A percentile compares a stretch with the other conserved stretches of the same genome.
Conservation (phyloP, 2,113 vertebrate genomes). For the Peucedramus taeniatus region DNA sequence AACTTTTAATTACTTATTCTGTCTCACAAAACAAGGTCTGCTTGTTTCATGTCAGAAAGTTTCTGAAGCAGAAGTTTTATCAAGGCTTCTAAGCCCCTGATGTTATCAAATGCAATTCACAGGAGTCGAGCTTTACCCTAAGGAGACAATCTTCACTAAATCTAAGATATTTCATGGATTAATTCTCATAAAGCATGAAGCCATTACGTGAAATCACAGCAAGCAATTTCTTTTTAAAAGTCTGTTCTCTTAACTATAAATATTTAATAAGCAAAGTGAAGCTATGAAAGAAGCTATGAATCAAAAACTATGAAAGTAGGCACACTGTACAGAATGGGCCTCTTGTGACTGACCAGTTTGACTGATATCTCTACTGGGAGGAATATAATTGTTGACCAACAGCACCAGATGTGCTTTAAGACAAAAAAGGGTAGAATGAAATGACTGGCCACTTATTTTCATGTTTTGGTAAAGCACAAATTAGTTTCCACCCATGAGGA, state of each 20-base stretch:
- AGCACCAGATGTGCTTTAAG: neutral
- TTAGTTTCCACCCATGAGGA: conserved; percentile 23
- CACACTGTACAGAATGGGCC: neutral
- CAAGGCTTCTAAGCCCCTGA: neutral
- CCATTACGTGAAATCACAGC: neutral
- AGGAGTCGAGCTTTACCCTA: neutral
- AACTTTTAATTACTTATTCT: neutral
- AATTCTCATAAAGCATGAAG: conserved; percentile 2
- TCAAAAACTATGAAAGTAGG: neutral
- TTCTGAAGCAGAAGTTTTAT: neutral
- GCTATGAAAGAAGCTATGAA: neutral
- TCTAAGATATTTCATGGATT: neutral
- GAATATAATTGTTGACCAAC: neutral
- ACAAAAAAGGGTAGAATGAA: neutral
- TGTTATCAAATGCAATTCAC: neutral
- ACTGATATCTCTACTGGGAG: neutral
- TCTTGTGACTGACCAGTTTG: neutral
- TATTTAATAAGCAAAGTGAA: neutral
- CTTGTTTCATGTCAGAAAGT: neutral
- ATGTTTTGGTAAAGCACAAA: neutral
- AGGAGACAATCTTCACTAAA: neutral
- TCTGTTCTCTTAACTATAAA: neutral
- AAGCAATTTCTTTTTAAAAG: neutral
- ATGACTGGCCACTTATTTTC: neutral
- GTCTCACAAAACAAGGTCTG: neutral